phyloP scores from a whole-genome alignment of 2,113 vertebrate species.

The Rhea pennata region DNA sequence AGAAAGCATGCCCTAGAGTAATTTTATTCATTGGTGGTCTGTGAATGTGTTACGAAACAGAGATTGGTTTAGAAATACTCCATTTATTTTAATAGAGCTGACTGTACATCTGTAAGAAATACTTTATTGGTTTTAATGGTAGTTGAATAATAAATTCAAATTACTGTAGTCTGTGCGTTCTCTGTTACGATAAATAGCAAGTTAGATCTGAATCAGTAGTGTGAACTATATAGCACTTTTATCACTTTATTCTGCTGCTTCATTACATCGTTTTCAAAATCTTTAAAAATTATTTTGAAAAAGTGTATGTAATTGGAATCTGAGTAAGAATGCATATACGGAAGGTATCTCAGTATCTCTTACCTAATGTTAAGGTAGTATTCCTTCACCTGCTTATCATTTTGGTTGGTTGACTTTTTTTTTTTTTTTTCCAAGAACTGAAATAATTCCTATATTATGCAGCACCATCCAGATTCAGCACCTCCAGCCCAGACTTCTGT shows the following conservation, averaged over 20 bases:
- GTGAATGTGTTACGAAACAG: not conserved
- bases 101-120: constrained; percentile 10
- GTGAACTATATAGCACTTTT: not conserved
- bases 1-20: not conserved
- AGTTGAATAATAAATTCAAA: constrained; percentile 3
- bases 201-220: not conserved
- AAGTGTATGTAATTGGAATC: not conserved
- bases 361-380: not conserved
- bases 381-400: not conserved
- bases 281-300: not conserved
- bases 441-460: not conserved
- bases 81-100: not conserved
- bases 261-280: not conserved
- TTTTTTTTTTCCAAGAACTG: not conserved
- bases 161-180: not conserved
- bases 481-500: not conserved
- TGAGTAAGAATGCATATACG: not conserved
- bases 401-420: not conserved
- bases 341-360: not conserved
- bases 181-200: not conserved
- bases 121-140: not conserved
- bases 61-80: not conserved
- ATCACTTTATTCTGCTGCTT: not conserved
- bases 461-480: not conserved
- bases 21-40: not conserved